phyloP scores from a whole-genome alignment of 2,888 invertebrate genomes.

The Campopleginae sp. region DNA sequence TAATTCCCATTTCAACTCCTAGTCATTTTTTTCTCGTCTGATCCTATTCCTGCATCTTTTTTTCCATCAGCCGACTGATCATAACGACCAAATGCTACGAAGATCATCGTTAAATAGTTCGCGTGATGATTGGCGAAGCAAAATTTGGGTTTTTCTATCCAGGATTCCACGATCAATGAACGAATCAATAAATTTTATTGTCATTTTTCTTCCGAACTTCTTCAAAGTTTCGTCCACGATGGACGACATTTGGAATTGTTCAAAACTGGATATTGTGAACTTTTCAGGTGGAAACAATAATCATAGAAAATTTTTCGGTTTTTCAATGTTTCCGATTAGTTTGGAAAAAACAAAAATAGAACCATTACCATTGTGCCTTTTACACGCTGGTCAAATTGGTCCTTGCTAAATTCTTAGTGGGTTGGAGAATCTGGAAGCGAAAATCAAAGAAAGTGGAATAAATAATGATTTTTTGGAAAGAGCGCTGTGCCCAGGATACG shows the following conservation, averaged over 20 bases:
- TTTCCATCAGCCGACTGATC: neutral
- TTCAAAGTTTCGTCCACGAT: neutral
- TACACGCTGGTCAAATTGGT: neutral
- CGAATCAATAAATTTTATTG: too few species aligned
- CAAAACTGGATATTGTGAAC: neutral
- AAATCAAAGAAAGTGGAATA: neutral
- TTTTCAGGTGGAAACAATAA: neutral
- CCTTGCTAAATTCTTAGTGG: neutral
- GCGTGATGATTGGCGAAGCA: neutral
- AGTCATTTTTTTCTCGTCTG: neutral
- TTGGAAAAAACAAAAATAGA: neutral
- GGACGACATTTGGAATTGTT: neutral
- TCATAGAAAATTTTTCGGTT: neutral
- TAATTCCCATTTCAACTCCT: neutral
- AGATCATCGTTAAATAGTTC: neutral
- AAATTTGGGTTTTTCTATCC: neutral
- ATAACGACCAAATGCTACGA: neutral
- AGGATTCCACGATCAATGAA: neutral
- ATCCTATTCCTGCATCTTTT: neutral
- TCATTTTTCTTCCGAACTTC: neutral
- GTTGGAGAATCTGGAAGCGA: neutral
- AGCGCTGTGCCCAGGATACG: constrained; percentile 9
- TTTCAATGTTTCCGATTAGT: neutral
- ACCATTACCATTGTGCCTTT: neutral
- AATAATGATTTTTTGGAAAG: neutral